Evolutionary conservation across 2,797 vertebrate genomes (phyloP).

Genomic region (Anabas testudineus): DNA sequence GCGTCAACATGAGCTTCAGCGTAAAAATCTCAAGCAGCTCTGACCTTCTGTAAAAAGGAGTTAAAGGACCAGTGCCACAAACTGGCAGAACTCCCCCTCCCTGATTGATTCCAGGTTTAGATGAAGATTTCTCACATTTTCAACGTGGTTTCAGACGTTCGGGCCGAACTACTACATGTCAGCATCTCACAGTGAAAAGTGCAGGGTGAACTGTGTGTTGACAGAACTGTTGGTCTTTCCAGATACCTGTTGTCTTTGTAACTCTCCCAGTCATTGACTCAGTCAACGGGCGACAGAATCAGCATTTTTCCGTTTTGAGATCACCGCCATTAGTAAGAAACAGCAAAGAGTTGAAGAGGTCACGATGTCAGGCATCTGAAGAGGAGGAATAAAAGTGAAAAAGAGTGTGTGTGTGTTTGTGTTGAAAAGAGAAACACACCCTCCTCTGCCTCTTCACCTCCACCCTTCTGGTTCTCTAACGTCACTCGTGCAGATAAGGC

Average conservation of each 20-base stretch:
- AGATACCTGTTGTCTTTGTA: background rate
- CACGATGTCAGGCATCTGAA: conserved; percentile 5
- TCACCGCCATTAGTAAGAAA: background rate
- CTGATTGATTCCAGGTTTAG: too few species aligned
- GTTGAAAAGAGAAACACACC: conserved; percentile 40
- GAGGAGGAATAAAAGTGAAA: conserved; percentile 45
- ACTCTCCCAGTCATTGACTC: background rate
- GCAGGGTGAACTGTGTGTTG: background rate
- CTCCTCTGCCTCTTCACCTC: conserved; percentile 11
- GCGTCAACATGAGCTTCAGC: too few species aligned
- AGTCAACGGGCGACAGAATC: background rate
- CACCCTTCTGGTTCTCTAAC: conserved; percentile 43
- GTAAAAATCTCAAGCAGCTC: too few species aligned
- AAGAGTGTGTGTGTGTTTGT: conserved; percentile 34
- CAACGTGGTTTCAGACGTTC: too few species aligned
- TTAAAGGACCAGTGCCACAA: too few species aligned
- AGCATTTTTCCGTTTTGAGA: background rate
- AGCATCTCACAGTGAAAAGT: too few species aligned
- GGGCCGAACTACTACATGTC: too few species aligned
- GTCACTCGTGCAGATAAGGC: conserved; percentile 74
- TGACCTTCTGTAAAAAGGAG: too few species aligned
- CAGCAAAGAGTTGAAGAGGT: background rate
- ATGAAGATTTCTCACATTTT: too few species aligned
- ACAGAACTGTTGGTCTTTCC: background rate
- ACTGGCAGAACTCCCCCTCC: too few species aligned